Percentiles rank a stretch among this genome's conserved stretches.
Conservation (phyloP, 2,797 vertebrate genomes). For the Adelosebastes latens region DNA sequence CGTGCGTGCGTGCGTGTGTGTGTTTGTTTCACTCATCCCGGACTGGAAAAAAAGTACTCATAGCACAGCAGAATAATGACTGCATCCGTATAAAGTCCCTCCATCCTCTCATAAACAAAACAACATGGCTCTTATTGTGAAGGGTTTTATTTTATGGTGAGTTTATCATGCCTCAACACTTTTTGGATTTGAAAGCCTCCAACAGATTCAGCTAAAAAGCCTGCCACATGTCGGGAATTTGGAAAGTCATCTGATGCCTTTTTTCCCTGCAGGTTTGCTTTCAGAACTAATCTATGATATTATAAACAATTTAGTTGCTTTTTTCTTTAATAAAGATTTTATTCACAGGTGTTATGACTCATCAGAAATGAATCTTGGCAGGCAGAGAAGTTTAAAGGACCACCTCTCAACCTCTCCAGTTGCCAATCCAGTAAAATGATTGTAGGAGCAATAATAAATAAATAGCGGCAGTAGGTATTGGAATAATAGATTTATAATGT, state of each 20-base stretch:
- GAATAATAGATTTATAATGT: not conserved
- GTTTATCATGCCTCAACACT: conserved; percentile 6
- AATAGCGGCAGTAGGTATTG: not conserved
- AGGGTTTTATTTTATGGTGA: not conserved
- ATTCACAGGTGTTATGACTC: not conserved
- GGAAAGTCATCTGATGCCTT: not conserved
- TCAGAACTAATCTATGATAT: conserved; percentile 1
- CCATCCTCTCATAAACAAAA: conserved; percentile 24
- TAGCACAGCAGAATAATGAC: conserved; percentile 18
- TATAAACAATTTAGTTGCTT: not conserved
- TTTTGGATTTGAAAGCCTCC: conserved; percentile 27
- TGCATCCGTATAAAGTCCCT: conserved; percentile 31
- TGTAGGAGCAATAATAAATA: not conserved
- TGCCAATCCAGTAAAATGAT: not conserved
- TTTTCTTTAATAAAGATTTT: not conserved
- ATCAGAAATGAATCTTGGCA: conserved; percentile 14
- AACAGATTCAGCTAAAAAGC: not conserved
- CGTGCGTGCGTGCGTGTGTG: no score
- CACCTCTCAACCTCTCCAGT: not conserved
- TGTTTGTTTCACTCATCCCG: not conserved
- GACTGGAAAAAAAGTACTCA: conserved; percentile 22
- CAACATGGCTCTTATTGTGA: conserved; percentile 26
- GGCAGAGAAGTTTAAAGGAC: not conserved
- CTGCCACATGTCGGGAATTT: conserved; percentile 3
- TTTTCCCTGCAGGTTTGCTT: not conserved